These are phyloP conservation scores for Pseudomyrmex concolor DNA, from an alignment of 1,140 invertebrate genomes.

Conservation along the genomic window DNA sequence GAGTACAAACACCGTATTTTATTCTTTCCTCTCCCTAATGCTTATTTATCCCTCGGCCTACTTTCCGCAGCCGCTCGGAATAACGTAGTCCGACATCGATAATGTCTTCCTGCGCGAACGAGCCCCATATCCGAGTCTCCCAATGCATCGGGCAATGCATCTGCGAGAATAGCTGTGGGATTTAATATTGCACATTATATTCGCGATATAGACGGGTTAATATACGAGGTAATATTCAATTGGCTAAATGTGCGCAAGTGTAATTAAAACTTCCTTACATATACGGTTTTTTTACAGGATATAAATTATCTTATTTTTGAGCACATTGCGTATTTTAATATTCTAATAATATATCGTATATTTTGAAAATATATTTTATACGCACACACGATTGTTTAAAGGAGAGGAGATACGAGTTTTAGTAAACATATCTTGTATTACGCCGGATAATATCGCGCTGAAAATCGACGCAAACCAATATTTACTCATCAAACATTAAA, in stretches of 20 bases:
- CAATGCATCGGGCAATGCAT: background rate
- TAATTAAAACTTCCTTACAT: conserved; percentile 9
- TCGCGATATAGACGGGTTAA: background rate
- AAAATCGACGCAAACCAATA: conserved; percentile 17
- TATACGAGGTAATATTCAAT: conserved; percentile 11
- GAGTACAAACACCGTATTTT: conserved; percentile 55
- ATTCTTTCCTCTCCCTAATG: conserved; percentile 60
- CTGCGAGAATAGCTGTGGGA: conserved; percentile 53
- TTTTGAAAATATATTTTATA: too few relatives aligned
- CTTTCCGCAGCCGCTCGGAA: conserved; percentile 37
- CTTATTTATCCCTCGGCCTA: conserved; percentile 72
- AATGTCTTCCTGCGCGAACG: conserved; percentile 52
- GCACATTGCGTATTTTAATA: too few relatives aligned
- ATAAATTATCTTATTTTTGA: too few relatives aligned
- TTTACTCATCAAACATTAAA: background rate
- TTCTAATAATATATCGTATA: too few relatives aligned
- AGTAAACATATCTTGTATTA: background rate
- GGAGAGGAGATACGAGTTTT: background rate
- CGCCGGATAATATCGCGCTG: background rate
- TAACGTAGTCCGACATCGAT: conserved; percentile 62
- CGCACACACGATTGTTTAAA: background rate
- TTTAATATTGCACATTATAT: conserved; percentile 56
- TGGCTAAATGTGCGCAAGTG: background rate
- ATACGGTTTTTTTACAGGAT: too few relatives aligned
- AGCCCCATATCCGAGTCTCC: conserved; percentile 5